These are phyloP conservation scores for Stichopus horrens DNA, from an alignment of 53 echinoderm and acorn worm species.

Conservation along the genomic window DNA sequence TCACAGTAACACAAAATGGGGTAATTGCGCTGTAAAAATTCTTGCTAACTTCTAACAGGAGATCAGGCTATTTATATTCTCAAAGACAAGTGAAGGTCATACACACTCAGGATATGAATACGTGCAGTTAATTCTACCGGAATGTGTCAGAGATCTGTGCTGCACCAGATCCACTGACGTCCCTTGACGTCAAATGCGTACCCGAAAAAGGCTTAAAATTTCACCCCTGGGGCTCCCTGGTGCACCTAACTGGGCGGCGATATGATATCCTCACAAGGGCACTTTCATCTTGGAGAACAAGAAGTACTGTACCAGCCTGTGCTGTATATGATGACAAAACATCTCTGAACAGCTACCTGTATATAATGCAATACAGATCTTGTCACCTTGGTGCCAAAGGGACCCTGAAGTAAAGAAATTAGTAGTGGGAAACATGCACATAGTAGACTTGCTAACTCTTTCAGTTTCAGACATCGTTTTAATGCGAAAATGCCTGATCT, in stretches of 20 bases:
- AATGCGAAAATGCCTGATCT: no score
- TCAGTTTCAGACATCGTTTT: no score
- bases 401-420: no score
- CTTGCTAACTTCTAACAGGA: not conserved
- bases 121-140: not conserved
- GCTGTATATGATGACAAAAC: no score
- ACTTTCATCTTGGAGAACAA: not conserved
- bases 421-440: no score
- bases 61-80: constrained; percentile 17
- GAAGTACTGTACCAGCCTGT: no score
- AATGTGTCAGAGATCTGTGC: not conserved
- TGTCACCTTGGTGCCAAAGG: no score
- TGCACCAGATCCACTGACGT: not conserved
- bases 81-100: constrained; percentile 36
- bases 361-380: no score
- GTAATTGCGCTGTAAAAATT: not conserved
- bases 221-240: not conserved
- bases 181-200: not conserved
- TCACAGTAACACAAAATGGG: not conserved
- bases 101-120: not conserved
- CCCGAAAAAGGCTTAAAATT: not conserved
- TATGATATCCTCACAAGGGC: not conserved
- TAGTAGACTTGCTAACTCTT: no score
- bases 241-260: not conserved
- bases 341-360: no score